phyloP scores from a whole-genome alignment of 1,140 invertebrate species.

The Cotesia chilonis region DNA sequence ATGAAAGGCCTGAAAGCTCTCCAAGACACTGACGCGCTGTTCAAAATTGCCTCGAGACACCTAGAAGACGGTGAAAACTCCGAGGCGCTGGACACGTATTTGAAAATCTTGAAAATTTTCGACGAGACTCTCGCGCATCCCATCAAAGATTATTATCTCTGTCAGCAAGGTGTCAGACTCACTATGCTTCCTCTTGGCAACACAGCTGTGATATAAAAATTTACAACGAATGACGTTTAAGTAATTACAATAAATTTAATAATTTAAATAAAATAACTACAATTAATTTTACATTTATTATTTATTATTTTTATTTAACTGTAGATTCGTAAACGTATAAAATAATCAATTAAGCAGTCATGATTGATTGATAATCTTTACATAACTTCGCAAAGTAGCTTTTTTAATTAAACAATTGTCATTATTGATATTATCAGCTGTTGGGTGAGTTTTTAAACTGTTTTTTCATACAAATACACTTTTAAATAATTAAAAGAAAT shows the following conservation, averaged over 20 bases:
- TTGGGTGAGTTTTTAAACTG: neutral
- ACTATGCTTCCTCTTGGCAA: conserved; percentile 78
- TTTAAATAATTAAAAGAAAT: no score
- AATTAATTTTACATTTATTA: neutral
- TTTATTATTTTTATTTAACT: conserved; percentile 3
- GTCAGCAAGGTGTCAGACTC: conserved; percentile 80
- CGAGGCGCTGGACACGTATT: conserved; percentile 74
- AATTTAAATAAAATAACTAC: no score
- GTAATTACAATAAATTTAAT: no score
- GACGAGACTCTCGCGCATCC: conserved; percentile 78
- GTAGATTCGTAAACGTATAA: conserved; percentile 1
- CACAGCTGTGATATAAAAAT: conserved; percentile 42
- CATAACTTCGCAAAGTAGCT: neutral
- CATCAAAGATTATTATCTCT: conserved; percentile 82
- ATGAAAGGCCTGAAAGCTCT: conserved; percentile 79
- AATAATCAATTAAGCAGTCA: neutral
- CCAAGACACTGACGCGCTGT: conserved; percentile 79
- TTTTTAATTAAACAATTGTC: neutral
- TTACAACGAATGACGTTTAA: no score
- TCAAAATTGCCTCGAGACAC: conserved; percentile 71
- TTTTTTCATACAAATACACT: neutral
- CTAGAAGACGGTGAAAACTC: conserved; percentile 72
- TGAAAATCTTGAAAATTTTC: conserved; percentile 75
- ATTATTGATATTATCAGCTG: neutral
- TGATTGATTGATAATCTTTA: neutral